phyloP scores from a whole-genome alignment of 2,113 vertebrate genomes.

The Paedocypris sp. region DNA sequence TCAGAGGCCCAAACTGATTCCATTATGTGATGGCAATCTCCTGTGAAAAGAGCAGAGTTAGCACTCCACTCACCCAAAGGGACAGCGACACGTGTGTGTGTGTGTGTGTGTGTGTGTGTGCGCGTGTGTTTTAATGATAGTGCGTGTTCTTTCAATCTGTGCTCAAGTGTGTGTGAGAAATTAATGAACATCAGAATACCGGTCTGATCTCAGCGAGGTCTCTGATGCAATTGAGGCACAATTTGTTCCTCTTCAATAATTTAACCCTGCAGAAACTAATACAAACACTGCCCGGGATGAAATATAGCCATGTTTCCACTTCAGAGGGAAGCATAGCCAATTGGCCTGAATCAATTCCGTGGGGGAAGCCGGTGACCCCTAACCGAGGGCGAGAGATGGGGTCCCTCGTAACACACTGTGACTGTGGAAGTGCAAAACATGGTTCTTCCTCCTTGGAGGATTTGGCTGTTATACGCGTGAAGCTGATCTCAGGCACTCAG shows the following conservation, averaged over 20 bases:
- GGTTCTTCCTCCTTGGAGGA: not conserved
- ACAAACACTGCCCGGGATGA: not conserved
- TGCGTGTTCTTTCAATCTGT: constrained; percentile 15
- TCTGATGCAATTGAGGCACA: constrained; percentile 11
- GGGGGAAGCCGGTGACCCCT: not conserved
- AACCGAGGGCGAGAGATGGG: not conserved
- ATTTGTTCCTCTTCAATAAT: constrained; percentile 18
- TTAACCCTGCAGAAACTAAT: not conserved
- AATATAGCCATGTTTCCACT: not conserved
- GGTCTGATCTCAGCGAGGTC: not conserved
- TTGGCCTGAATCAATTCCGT: not conserved
- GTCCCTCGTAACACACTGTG: not conserved
- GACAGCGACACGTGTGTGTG: too few relatives aligned
- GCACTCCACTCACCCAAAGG: constrained; percentile 7
- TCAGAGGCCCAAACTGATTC: constrained; percentile 24
- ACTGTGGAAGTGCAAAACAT: not conserved
- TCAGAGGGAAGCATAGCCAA: not conserved
- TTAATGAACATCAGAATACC: constrained; percentile 10
- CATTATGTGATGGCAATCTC: constrained; percentile 30
- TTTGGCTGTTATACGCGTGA: not conserved
- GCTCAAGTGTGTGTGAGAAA: constrained; percentile 15
- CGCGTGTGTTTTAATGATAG: constrained; percentile 6
- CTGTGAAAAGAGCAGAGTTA: constrained; percentile 23
- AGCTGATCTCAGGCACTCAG: not conserved
- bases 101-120: constrained; percentile 4